Evolutionary conservation across 2,888 invertebrate genomes (phyloP).

Genomic region (Tachystola acroxantha): DNA sequence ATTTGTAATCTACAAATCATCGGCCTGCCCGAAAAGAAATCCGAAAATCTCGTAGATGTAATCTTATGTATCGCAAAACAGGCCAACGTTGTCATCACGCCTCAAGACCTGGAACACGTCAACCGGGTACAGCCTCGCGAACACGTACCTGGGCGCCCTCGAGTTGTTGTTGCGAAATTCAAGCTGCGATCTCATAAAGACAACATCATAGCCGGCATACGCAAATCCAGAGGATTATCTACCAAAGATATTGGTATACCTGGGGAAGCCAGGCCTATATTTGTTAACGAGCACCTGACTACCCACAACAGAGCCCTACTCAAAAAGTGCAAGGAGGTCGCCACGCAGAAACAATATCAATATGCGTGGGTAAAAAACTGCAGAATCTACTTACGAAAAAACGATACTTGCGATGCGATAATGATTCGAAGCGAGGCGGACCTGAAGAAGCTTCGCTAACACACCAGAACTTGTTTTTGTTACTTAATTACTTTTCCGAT

Average conservation of each 20-base stretch:
- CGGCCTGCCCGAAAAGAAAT: constrained; percentile 4
- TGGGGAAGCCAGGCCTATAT: constrained; percentile 4
- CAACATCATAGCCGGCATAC: constrained; percentile 6
- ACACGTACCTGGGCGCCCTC: constrained; percentile 6
- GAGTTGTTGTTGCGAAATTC: constrained; percentile 6
- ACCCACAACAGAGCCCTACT: constrained; percentile 9
- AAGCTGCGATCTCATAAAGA: constrained; percentile 6
- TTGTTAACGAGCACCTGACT: constrained; percentile 15
- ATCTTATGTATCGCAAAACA: constrained; percentile 1
- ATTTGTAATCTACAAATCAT: constrained; percentile 3
- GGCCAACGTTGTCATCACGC: neutral
- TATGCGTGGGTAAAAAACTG: constrained; percentile 15
- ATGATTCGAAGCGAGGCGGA: too few species aligned
- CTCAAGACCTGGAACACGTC: constrained; percentile 5
- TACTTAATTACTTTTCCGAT: too few species aligned
- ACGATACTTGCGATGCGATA: too few species aligned
- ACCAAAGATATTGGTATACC: constrained; percentile 6
- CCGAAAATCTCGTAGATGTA: constrained; percentile 1
- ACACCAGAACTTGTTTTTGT: too few species aligned
- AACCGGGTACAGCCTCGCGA: constrained; percentile 6
- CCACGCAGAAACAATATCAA: constrained; percentile 3
- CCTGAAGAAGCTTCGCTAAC: too few species aligned
- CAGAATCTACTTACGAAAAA: constrained; percentile 7
- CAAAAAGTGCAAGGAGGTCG: constrained; percentile 4
- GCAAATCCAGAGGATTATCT: constrained; percentile 4